Base-by-base conservation (phyloP, 2,888 invertebrate genomes). In the Eueremaeus valkanovi region DNA sequence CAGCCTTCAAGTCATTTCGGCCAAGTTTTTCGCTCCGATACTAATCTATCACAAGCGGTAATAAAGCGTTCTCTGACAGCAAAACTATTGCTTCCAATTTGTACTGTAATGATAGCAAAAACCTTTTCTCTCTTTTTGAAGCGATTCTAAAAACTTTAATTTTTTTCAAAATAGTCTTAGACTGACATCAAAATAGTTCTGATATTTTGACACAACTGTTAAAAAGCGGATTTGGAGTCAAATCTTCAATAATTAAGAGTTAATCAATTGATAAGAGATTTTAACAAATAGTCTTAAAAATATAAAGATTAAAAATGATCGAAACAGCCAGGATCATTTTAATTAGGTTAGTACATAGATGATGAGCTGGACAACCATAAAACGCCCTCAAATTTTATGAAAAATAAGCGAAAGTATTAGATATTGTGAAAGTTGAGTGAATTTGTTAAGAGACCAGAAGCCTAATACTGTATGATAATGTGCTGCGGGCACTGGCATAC, bases 31-130 rank as follows among this genome's bases (percentile, higher is more conserved):
- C n/a, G n/a, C 58, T 27, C 58, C 3, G 58, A 21, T 58, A 51
- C 66, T 66, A 66, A 66, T 66, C 66, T 66, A 66, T 66, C 66
- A 66, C 36, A 36, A 21, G 40, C n/a, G 16, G 36, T 66, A 66
- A 66, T 66, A 66, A 66, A 33, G n/a, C 66, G n/a, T 66, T 31
- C 36, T n/a, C n/a, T 66, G 66, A 66, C 66, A 66, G n/a, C 66
- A 66, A 66, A 66, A 66, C 66, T 66, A 66, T 66, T 66, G 33
- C 29, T 29, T 36, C n/a, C 13, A 27, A 66, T n/a, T 29, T 66
- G 21, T 51, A 58, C 18, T 58, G 21, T 36, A 66, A 33, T 66
- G 33, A 66, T 33, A 66, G 66, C 21, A 36, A 13, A 40, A 66
- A 33, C 18, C 18, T 6, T 51, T 18, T 51, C 16, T 51, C 18